Evolutionary conservation across 2,797 vertebrate genomes (phyloP).

Genomic region (Ptychadena robeensis): DNA sequence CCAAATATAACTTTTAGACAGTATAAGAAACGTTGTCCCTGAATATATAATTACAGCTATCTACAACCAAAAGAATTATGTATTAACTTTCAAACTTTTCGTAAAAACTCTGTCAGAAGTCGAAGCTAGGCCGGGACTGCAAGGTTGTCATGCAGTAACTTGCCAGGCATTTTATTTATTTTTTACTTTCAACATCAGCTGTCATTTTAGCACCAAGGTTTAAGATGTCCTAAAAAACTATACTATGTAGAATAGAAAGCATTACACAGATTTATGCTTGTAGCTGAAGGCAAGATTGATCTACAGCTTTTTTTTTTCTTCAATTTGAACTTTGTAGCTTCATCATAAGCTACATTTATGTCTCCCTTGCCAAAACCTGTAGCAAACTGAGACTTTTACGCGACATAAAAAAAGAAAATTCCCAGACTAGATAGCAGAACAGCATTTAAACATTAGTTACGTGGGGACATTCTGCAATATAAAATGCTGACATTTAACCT

Average conservation of each 20-base stretch:
- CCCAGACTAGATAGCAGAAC: background rate
- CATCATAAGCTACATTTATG: background rate
- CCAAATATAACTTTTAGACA: no score
- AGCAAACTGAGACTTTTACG: background rate
- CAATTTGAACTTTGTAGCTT: conserved; percentile 6
- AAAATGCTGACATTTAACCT: conserved; percentile 32
- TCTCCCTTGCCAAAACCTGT: background rate
- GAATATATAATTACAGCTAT: no score
- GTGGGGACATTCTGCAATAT: background rate
- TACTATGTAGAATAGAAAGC: background rate
- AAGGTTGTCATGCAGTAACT: background rate
- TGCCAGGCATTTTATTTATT: background rate
- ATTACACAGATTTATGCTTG: background rate
- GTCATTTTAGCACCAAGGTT: background rate
- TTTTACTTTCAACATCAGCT: conserved; percentile 1
- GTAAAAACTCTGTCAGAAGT: no score
- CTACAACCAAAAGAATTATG: no score
- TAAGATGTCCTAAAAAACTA: conserved; percentile 2
- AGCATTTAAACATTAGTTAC: background rate
- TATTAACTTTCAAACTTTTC: no score
- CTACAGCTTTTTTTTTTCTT: background rate
- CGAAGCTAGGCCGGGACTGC: no score
- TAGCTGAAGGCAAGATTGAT: conserved; percentile 19
- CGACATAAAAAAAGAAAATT: conserved; percentile 9
- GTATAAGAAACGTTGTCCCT: no score